phyloP scores from a whole-genome alignment of 2,797 vertebrate species.

The Euphonia xanthogaster region DNA sequence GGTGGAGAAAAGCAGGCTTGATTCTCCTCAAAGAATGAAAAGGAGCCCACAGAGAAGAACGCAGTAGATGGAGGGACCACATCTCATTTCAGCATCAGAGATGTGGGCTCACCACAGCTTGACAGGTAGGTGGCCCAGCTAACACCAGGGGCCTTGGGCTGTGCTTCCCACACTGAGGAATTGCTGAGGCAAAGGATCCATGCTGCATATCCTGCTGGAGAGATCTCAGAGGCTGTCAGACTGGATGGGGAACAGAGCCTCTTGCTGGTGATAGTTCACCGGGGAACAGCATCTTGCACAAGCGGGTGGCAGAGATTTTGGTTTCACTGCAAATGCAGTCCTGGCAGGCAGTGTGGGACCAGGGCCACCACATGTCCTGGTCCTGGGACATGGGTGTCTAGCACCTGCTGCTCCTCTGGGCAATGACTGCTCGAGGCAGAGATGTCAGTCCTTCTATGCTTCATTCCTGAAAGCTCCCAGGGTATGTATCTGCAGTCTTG shows the following conservation, averaged over 20 bases:
- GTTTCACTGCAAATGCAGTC: background rate
- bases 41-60: background rate
- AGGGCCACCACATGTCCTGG: accelerated
- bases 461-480: background rate
- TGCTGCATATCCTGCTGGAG: background rate
- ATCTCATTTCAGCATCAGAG: background rate
- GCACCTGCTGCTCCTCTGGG: background rate
- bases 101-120: background rate
- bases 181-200: background rate
- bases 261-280: background rate
- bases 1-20: background rate
- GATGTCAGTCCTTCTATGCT: background rate
- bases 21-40: background rate
- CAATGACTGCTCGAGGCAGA: background rate
- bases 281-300: background rate
- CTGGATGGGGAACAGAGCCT: background rate
- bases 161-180: background rate
- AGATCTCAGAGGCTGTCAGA: background rate
- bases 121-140: background rate
- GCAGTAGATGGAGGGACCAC: background rate
- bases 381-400: accelerated
- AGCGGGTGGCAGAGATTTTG: accelerated
- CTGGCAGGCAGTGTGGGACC: background rate
- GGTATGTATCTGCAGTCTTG: background rate
- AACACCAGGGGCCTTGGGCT: background rate